Evolutionary conservation across 2,888 invertebrate genomes (phyloP), one percentile per base, ranked within the genome.

Genomic region (Oxytorus armatus): DNA sequence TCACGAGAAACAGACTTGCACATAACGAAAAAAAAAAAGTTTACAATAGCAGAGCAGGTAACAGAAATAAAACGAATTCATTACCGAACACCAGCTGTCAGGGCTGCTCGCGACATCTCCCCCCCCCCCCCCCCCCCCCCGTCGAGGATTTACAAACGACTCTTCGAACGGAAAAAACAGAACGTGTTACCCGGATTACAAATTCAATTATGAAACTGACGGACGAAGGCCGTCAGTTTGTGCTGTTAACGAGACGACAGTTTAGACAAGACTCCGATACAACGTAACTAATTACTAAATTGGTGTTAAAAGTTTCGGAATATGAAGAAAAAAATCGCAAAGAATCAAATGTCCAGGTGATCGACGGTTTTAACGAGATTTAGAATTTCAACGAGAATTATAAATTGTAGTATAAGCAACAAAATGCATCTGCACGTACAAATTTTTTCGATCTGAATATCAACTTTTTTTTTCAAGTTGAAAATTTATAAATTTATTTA

Each of bases 1-100:
- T 68, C 55, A 69, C 53, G 44, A 59, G 23, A 73, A 73, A 39
- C 25, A 23, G 57, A 53, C 69, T 59, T 10, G 3, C 18, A 36
- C 10, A 49, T 33, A 16, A 1, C 11, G 8, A 33, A 51, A 42
- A 36, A 21, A 8, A 2, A 18, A 23, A 53, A 23, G n/a, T 16
- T 18, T 5, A 25, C 5, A 59, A 59, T 39, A 18, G 59, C 36
- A 16, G 1, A 57, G 23, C 59, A 59, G 39, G 36, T 55, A 18
- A 14, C 33, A n/a, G 4, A 33, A 3, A 59, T 11, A 14, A 36
- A 39, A 59, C n/a, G 16, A 14, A 55, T 29, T 55, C 11, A 29
- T 55, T 29, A 55, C 7, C 14, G 5, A 55, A 14, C 29, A 33
- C 14, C 55, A 55, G n/a, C 55, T 55, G 55, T 33, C 51, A 23